Evolutionary conservation across 2,113 vertebrate species (phyloP), one percentile per base, ranked within the genome.

Genomic region (Zosterops pallidus): DNA sequence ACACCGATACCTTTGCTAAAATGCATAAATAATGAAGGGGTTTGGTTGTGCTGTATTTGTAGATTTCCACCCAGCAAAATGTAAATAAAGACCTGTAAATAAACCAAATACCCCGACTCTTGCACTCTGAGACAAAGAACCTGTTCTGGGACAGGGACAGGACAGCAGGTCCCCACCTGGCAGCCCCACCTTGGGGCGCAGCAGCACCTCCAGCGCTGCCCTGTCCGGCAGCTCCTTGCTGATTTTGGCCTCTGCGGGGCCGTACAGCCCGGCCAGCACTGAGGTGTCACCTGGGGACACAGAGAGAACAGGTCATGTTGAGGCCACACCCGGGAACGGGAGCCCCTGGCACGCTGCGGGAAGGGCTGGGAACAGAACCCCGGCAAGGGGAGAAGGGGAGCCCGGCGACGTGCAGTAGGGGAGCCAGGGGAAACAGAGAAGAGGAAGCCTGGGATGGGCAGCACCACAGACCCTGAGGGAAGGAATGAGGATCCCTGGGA

Each of bases 161-260:
- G 3, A 26, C 4, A 12, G 42, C 0, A 1, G 14, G 52, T 57
- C 4, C 83, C 31, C 75, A 99, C 99, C 98, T 59, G 99, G 98
- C 44, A 99, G 96, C 53, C 99, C 99, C 10, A 98, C 98, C 97
- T 99, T 99, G 14, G 99, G 98, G 71, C 98, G 98, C 17, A 99
- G 97, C 88, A 99, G 57, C 88, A 99, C 99, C 90, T 99, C 99
- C 69, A 99, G 57, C 0, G 98, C 98, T 0, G 99, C 98, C 37
- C 99, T 97, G 86, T 99, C 98, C 57, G 99, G 98, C 47, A 99
- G 98, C 92, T 99, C 99, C 62, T 98, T 98, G 95, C 98, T 99
- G 95, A 99, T 79, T 88, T 99, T 99, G 41, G 99, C 99, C 89
- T 99, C 99, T 0, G 98, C 98, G 0, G 99, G 99, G 42, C 99